Evolutionary conservation across 2,888 invertebrate species (phyloP), one percentile per base, ranked within the genome.

Genomic region (Apamea crenata): DNA sequence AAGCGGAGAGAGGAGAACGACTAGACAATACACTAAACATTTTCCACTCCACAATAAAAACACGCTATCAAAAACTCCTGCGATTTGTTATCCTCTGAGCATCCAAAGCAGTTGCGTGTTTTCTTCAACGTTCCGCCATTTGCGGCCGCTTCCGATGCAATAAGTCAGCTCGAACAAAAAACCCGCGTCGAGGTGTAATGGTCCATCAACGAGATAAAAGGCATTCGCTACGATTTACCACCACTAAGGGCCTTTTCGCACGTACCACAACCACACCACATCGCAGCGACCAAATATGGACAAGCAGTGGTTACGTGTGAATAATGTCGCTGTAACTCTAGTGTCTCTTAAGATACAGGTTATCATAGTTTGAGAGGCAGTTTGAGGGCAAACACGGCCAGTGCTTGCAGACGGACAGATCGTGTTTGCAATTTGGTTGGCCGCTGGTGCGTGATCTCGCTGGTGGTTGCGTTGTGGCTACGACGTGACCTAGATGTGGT

Each of bases 111-210:
- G 80, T 73, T 85, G 83, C 47, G 79, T 74, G 66, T 83, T 82
- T 83, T 74, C 78, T 80, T 72, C 32, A 73, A 53, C 50, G 16
- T 67, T 29, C 40, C 61, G 50, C 65, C 25, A 44, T 50, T 29
- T 53, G 67, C 61, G 59, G 53, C 70, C 76, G 75, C 73, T 74
- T 76, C 68, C 25, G 66, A 71, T 66, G 82, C 79, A 83, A 88
- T 88, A 88, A 88, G 82, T 88, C 81, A 84, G 68, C 12, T 29
- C 21, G n/a, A 84, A 86, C 80, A 86, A 88, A 84, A 88, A 87
- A 74, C 47, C 63, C 74, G 29, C 76, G 79, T 50, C 59, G 77
- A 77, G 76, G 68, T 80, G 86, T 82, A 88, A 88, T 86, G 88
- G 78, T 82, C 85, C 85, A 83, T 87, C 84, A 78, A 78, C 69